Evolutionary conservation across 2,888 invertebrate species (phyloP).

Genomic region (Bombylius discolor): DNA sequence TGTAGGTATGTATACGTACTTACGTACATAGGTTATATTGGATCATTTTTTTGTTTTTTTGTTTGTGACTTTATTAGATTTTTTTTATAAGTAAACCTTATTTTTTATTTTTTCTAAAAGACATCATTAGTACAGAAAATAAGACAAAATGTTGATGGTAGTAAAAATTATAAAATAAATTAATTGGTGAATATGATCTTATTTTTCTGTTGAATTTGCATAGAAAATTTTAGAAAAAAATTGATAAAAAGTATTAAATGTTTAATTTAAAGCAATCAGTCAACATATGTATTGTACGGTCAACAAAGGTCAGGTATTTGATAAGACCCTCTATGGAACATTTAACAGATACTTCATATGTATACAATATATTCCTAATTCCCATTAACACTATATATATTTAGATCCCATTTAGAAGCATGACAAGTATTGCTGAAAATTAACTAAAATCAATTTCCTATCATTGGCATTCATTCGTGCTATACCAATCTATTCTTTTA

Average conservation of each 20-base stretch:
- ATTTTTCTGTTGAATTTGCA: no score
- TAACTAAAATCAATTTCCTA: constrained; percentile 6
- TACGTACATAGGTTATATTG: background rate
- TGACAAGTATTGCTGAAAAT: constrained; percentile 6
- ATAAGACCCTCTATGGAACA: no score
- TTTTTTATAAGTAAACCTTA: no score
- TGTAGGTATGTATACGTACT: no score
- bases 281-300: background rate
- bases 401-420: constrained; percentile 1
- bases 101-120: no score
- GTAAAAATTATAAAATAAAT: no score
- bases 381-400: background rate
- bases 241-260: background rate
- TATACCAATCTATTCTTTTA: background rate
- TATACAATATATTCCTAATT: background rate
- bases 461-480: constrained; percentile 4
- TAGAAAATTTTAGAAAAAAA: no score
- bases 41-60: no score
- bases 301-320: background rate
- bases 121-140: no score
- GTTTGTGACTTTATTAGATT: no score
- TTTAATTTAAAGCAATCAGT: background rate
- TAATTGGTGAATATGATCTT: no score
- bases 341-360: background rate
- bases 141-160: no score